These are phyloP conservation scores for Drosophila nasuta DNA, from an alignment of 1,140 invertebrate species.

Conservation along the genomic window DNA sequence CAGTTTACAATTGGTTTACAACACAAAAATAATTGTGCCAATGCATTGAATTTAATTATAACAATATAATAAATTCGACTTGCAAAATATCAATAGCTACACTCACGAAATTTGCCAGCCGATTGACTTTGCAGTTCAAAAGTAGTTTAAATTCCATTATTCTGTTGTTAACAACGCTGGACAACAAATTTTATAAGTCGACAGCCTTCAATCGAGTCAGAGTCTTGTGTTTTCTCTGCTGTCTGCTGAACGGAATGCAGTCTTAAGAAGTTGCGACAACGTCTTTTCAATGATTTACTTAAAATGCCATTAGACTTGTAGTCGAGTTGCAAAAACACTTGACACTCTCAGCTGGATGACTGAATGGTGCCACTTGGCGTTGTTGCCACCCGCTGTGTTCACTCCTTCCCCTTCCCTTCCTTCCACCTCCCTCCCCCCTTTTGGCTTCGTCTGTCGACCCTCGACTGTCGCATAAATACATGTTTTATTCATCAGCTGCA, in stretches of 20 bases:
- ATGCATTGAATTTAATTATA: too few relatives aligned
- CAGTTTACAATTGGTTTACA: too few relatives aligned
- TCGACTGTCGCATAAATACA: constrained; percentile 61
- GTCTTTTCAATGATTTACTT: constrained; percentile 55
- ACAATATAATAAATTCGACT: too few relatives aligned
- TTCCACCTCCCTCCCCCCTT: neutral
- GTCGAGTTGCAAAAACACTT: constrained; percentile 51
- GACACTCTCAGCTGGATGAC: constrained; percentile 57
- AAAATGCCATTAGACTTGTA: constrained; percentile 63
- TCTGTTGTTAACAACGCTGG: neutral
- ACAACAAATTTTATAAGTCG: neutral
- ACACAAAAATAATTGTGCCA: too few relatives aligned
- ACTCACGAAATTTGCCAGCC: too few relatives aligned
- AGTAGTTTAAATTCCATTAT: neutral
- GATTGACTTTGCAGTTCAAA: neutral
- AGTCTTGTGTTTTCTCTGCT: constrained; percentile 1
- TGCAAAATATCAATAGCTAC: too few relatives aligned
- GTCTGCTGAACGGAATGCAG: neutral
- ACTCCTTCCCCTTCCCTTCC: neutral
- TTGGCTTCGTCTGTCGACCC: neutral
- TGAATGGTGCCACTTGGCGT: constrained; percentile 45
- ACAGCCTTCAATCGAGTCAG: neutral
- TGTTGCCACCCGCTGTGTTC: neutral
- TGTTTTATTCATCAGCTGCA: constrained; percentile 69
- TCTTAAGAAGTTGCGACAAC: constrained; percentile 16